Conservation (phyloP, 2,888 invertebrate species). For the Charanyca ferruginea region DNA sequence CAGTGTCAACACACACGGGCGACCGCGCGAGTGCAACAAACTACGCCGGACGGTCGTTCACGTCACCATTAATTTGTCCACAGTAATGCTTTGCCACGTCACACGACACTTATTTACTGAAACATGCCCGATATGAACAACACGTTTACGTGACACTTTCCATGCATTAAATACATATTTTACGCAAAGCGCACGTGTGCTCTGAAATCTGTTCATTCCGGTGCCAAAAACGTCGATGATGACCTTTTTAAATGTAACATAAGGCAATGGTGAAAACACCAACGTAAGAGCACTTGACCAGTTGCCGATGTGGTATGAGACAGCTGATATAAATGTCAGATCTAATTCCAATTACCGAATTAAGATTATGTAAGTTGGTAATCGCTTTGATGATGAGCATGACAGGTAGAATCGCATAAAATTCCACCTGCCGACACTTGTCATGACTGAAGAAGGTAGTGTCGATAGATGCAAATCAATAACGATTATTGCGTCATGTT, state of each 20-base stretch:
- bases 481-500: slow-evolving; percentile 80
- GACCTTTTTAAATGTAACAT: slow-evolving; percentile 14
- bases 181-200: neutral
- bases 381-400: slow-evolving; percentile 28
- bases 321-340: slow-evolving; percentile 23
- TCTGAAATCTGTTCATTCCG: slow-evolving; percentile 7
- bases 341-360: slow-evolving; percentile 25
- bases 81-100: slow-evolving; percentile 71
- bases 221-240: slow-evolving; percentile 11
- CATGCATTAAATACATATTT: slow-evolving; percentile 7
- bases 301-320: slow-evolving; percentile 6
- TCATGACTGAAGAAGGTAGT: slow-evolving; percentile 71
- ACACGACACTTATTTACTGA: slow-evolving; percentile 45
- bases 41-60: slow-evolving; percentile 79
- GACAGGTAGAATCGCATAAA: slow-evolving; percentile 40
- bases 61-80: slow-evolving; percentile 79
- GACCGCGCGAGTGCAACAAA: slow-evolving; percentile 81
- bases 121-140: slow-evolving; percentile 28
- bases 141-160: slow-evolving; percentile 23
- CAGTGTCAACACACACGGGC: slow-evolving; percentile 84
- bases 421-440: slow-evolving; percentile 66
- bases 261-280: slow-evolving; percentile 4
- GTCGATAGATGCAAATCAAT: slow-evolving; percentile 80
- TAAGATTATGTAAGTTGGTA: slow-evolving; percentile 36
- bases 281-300: slow-evolving; percentile 8